phyloP scores from a whole-genome alignment of 2,888 invertebrate genomes.

The Slavum lentiscoides region DNA sequence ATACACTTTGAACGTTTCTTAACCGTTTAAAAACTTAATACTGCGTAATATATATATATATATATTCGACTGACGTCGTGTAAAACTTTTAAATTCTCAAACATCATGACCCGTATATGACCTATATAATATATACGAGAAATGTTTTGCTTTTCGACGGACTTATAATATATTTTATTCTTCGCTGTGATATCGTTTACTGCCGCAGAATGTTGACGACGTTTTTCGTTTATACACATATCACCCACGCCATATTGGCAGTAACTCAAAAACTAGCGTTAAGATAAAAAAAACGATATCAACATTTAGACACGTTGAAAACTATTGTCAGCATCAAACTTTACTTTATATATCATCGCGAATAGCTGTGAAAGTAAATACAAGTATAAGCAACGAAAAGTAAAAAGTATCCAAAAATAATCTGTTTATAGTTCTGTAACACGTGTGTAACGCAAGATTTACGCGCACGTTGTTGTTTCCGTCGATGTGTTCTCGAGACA shows the following conservation, averaged over 20 bases:
- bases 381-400: background rate
- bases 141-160: background rate
- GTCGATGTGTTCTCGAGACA: slow-evolving; percentile 18
- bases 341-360: too few relatives aligned
- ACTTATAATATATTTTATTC: slow-evolving; percentile 21
- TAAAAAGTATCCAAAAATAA: slow-evolving; percentile 3
- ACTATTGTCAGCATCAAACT: too few relatives aligned
- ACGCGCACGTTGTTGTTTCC: slow-evolving; percentile 17
- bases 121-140: background rate
- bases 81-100: background rate
- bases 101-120: background rate
- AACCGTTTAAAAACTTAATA: too few relatives aligned
- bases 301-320: too few relatives aligned
- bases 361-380: slow-evolving; percentile 5
- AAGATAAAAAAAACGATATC: too few relatives aligned
- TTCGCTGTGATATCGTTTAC: background rate
- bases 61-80: too few relatives aligned
- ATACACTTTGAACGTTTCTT: too few relatives aligned
- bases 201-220: too few relatives aligned
- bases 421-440: slow-evolving; percentile 14
- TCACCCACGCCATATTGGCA: too few relatives aligned
- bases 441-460: slow-evolving; percentile 9
- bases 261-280: too few relatives aligned
- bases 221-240: background rate
- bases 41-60: too few relatives aligned